Conservation (phyloP, 2,888 invertebrate species). For the Caenorhabditis angaria region DNA sequence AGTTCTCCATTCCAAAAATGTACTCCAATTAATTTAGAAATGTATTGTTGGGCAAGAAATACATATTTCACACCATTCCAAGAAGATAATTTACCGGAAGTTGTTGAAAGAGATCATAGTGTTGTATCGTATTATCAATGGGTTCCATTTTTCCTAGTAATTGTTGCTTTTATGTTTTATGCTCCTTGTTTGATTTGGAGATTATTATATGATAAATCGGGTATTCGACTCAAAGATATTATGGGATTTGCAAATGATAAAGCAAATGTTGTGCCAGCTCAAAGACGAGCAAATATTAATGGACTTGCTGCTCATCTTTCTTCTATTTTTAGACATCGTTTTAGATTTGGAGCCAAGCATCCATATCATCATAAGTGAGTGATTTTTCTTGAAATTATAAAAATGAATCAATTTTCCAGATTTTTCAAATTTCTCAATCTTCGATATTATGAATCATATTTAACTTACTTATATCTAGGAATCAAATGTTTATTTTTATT, state of each 20-base stretch:
- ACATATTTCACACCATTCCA: constrained; percentile 71
- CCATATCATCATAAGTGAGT: constrained; percentile 58
- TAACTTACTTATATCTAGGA: constrained; percentile 68
- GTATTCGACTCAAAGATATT: constrained; percentile 71
- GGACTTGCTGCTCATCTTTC: constrained; percentile 66
- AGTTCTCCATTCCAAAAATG: background rate
- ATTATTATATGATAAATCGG: constrained; percentile 67
- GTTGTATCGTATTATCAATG: constrained; percentile 69
- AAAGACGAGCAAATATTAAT: constrained; percentile 55
- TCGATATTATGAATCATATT: constrained; percentile 71
- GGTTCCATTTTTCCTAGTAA: constrained; percentile 72
- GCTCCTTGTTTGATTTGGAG: constrained; percentile 72
- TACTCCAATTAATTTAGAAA: constrained; percentile 42
- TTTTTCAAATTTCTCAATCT: constrained; percentile 66
- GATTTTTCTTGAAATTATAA: constrained; percentile 2
- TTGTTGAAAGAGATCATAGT: constrained; percentile 42
- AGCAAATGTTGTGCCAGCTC: constrained; percentile 56
- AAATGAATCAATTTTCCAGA: constrained; percentile 27
- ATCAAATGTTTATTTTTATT: constrained; percentile 67
- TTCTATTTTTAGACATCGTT: constrained; percentile 70
- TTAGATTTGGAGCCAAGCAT: constrained; percentile 58
- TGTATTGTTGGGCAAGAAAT: constrained; percentile 72
- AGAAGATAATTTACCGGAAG: constrained; percentile 65
- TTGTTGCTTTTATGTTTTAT: constrained; percentile 72
- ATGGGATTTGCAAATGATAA: constrained; percentile 70